Conservation (phyloP, 2,113 vertebrate species). For the Motacilla alba region DNA sequence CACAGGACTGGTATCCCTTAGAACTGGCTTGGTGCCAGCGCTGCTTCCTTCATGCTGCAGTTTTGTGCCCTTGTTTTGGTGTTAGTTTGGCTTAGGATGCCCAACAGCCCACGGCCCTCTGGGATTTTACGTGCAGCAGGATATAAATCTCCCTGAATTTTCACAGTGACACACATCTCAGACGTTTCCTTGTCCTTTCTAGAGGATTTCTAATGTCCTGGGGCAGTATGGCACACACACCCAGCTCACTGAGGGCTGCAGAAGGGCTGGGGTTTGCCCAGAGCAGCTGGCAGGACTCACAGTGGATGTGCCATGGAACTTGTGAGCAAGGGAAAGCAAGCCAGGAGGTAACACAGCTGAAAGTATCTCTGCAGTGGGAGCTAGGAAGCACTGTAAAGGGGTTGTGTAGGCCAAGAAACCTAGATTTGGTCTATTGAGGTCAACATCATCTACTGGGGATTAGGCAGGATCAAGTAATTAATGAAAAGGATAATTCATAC, state of each 20-base stretch:
- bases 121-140: not conserved
- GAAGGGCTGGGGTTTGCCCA: not conserved
- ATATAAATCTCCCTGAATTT: not conserved
- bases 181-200: not conserved
- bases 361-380: not conserved
- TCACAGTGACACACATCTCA: not conserved
- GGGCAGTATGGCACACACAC: not conserved
- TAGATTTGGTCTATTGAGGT: slow-evolving; percentile 15
- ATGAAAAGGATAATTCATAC: slow-evolving; percentile 42
- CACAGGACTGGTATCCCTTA: not conserved
- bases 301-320: not conserved
- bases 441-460: not conserved
- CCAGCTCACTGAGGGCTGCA: rapidly evolving
- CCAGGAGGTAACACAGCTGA: not conserved
- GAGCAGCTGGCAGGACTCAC: not conserved
- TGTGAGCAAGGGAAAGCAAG: not conserved
- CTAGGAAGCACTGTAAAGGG: not conserved
- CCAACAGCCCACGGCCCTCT: not conserved
- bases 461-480: slow-evolving; percentile 50
- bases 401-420: not conserved
- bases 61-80: not conserved
- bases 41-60: not conserved
- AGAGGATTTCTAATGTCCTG: not conserved
- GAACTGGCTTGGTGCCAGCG: not conserved
- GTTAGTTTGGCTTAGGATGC: not conserved